These are phyloP conservation scores for Lateolabrax maculatus DNA, from an alignment of 2,797 vertebrate genomes.

Conservation along the genomic window DNA sequence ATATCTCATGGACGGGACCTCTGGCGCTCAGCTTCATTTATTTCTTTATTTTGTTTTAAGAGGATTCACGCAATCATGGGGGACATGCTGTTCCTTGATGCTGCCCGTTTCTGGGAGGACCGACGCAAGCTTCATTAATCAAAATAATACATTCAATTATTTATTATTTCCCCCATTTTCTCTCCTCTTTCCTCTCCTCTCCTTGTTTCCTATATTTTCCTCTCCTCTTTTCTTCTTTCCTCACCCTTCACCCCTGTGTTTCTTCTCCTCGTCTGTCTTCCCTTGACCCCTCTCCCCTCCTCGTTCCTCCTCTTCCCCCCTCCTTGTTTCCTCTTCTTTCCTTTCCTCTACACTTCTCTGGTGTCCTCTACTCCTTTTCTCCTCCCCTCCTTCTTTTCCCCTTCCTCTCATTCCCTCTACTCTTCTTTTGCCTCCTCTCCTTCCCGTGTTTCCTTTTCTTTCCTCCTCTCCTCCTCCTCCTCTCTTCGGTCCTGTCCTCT, in stretches of 20 bases:
- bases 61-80: slow-evolving; percentile 41
- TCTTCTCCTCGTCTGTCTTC: not conserved
- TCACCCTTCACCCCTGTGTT: not conserved
- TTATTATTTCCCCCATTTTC: slow-evolving; percentile 28
- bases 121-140: not conserved
- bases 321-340: not conserved
- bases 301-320: too few species aligned
- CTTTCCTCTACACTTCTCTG: not conserved
- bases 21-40: slow-evolving; percentile 46
- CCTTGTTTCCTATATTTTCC: not conserved
- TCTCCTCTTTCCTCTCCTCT: not conserved
- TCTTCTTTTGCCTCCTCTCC: not conserved
- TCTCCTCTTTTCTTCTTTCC: not conserved
- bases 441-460: not conserved
- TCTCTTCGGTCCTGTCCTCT: not conserved
- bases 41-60: slow-evolving; percentile 59
- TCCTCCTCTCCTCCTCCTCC: not conserved
- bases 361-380: too few species aligned
- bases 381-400: not conserved
- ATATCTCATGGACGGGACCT: slow-evolving; percentile 55
- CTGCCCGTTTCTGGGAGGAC: not conserved
- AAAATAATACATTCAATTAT: not conserved
- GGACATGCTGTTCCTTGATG: not conserved
- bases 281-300: not conserved
- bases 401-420: not conserved